These are phyloP conservation scores for Podarcis cretensis DNA, from an alignment of 2,113 vertebrate species.

Conservation along the genomic window DNA sequence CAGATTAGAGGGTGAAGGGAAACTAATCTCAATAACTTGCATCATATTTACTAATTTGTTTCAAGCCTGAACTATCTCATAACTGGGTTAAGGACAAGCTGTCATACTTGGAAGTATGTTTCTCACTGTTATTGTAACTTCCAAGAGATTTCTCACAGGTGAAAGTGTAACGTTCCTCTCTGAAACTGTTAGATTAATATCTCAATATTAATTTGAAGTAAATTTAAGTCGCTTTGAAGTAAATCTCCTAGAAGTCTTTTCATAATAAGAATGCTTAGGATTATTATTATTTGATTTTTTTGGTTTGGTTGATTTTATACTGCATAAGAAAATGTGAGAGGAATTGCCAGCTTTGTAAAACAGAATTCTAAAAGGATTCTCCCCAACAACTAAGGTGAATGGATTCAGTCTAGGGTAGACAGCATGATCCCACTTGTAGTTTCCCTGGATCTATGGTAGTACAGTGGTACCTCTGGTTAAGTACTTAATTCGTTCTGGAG, in stretches of 20 bases:
- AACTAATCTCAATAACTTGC: neutral
- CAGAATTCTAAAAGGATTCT: neutral
- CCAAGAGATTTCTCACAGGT: neutral
- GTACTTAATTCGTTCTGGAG: no score
- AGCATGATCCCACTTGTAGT: neutral
- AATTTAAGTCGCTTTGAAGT: neutral
- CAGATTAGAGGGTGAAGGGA: neutral
- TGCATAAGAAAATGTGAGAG: no score
- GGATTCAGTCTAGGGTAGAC: neutral
- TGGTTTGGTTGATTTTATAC: neutral
- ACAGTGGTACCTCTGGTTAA: no score
- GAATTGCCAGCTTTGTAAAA: neutral
- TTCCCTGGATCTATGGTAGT: neutral
- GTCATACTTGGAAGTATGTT: neutral
- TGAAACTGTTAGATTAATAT: neutral
- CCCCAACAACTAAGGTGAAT: neutral
- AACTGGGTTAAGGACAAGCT: neutral
- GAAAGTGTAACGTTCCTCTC: neutral
- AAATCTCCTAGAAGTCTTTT: neutral
- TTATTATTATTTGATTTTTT: neutral
- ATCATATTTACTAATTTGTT: neutral
- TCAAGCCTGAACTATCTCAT: neutral
- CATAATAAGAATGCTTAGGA: neutral
- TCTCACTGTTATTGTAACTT: neutral
- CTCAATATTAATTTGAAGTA: neutral